Evolutionary conservation across 2,888 invertebrate genomes (phyloP), one percentile per base, ranked within the genome.

Genomic region (Lepidochrysops patricia): DNA sequence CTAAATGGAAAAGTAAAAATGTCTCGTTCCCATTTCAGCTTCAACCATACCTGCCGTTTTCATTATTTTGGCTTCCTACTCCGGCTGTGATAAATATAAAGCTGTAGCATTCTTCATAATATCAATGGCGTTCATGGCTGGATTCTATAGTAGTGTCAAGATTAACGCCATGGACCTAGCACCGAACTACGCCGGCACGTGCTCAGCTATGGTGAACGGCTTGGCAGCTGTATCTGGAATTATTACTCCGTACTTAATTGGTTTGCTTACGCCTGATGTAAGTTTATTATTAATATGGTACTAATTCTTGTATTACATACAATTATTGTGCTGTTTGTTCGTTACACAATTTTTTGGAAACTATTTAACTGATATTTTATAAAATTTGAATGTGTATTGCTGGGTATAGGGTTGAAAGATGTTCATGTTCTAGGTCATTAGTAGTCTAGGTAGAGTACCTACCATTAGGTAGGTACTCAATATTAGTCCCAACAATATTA

Each of bases 131-230:
- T 90, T 92, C 63, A 93, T 93, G 93, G 94, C 93, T 1, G 91
- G 92, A 1, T 94, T 92, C 76, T 94, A 93, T 71, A 92, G 93
- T 68, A 92, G 92, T 62, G 90, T 93, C 70, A 92, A 93, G 75
- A 92, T 93, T 60, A 93, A 93, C 74, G 90, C 91, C 2, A 84
- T 93, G 76, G 93, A 93, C 70, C 83, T 93, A 26, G 90, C 91
- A 0, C 91, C 92, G 0, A 93, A 93, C 71, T 92, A 90, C 67
- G 91, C 92, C 0, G 93, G 92, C 0, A 91, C 92, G 0, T 82
- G 92, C 43, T 92, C 93, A 71, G 93, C 92, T 0, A 85, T 93
- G 32, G 91, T 90, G 1, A 93, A 93, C 67, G 93, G 93, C 0
- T 76, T 91, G 26, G 92, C 91, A 0, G 91, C 92, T 1, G 74